Percentiles rank a stretch among this genome's conserved stretches.
Conservation (phyloP, 2,888 invertebrate species). For the Polia nebulosa region DNA sequence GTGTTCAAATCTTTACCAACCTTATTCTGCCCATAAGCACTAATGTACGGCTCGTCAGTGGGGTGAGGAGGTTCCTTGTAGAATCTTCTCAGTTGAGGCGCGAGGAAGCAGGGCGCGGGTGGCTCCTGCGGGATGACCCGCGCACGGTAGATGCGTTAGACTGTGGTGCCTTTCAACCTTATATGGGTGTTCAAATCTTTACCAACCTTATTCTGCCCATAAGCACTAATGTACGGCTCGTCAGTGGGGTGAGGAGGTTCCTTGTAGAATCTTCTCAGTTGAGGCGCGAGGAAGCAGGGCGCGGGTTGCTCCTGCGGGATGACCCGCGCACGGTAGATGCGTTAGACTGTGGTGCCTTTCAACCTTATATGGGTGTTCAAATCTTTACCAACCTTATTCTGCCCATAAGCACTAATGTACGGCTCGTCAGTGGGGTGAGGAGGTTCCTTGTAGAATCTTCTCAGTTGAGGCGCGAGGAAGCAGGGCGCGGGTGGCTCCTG, state of each 20-base stretch:
- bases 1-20: not conserved
- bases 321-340: constrained; percentile 76
- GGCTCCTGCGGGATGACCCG: constrained; percentile 80
- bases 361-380: no score
- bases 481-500: constrained; percentile 83
- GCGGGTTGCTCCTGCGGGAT: constrained; percentile 81
- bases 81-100: constrained; percentile 93
- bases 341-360: no score
- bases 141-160: constrained; percentile 75
- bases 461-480: constrained; percentile 93
- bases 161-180: no score
- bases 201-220: not conserved
- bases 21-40: not conserved
- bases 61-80: constrained; percentile 88
- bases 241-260: constrained; percentile 87
- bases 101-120: constrained; percentile 90
- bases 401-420: constrained; percentile 84
- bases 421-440: constrained; percentile 85
- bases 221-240: constrained; percentile 77
- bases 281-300: constrained; percentile 93
- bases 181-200: not conserved
- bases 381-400: constrained; percentile 76
- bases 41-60: constrained; percentile 82
- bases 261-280: constrained; percentile 91
- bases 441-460: constrained; percentile 89